Conservation (phyloP, 2,113 vertebrate species). For the Patagioenas fasciata region DNA sequence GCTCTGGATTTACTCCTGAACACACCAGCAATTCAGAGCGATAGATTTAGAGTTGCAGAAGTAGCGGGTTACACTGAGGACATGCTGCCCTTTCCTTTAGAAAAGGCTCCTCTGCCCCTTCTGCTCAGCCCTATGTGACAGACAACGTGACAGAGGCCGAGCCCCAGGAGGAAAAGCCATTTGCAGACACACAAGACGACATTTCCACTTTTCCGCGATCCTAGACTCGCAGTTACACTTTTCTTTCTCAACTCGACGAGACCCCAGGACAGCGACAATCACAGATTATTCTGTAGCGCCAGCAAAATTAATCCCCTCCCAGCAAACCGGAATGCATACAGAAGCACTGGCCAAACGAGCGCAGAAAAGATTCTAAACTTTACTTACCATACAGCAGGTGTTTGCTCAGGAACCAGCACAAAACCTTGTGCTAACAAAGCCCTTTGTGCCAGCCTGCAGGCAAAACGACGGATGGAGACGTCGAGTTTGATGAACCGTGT, state of each 20-base stretch:
- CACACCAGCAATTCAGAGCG: neutral
- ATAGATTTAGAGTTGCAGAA: neutral
- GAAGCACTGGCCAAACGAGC: neutral
- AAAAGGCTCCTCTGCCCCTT: neutral
- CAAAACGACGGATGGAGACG: neutral
- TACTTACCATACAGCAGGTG: neutral
- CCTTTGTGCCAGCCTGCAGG: neutral
- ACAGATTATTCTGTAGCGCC: accelerated
- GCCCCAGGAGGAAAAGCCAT: neutral
- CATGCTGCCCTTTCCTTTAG: neutral
- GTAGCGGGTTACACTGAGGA: accelerated
- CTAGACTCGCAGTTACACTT: neutral
- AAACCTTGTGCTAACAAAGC: neutral
- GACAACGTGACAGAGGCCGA: neutral
- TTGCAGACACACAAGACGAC: neutral
- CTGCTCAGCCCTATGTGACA: accelerated
- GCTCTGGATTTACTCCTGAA: neutral
- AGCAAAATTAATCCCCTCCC: neutral
- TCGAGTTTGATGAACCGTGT: neutral
- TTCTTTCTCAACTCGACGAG: neutral
- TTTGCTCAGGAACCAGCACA: slow-evolving; percentile 8
- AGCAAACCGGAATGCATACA: neutral
- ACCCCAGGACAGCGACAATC: neutral
- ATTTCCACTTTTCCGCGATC: neutral
- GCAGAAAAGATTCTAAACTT: neutral